Evolutionary conservation across 2,888 invertebrate genomes (phyloP).

Genomic region (Rotaria magnacalcarata): DNA sequence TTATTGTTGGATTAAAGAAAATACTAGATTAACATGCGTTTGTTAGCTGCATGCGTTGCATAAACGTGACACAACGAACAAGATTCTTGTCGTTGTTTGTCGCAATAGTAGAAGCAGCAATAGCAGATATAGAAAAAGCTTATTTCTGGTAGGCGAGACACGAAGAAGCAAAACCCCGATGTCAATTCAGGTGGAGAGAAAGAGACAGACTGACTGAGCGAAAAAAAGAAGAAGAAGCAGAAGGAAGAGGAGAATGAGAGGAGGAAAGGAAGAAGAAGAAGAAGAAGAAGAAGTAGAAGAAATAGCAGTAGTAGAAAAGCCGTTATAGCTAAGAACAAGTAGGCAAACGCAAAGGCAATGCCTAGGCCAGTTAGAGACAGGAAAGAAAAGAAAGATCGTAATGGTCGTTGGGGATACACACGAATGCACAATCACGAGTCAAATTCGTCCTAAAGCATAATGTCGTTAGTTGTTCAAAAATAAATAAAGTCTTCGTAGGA

Average conservation of each 20-base stretch:
- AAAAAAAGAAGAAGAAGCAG: constrained; percentile 27
- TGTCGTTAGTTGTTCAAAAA: neutral
- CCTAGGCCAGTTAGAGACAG: constrained; percentile 16
- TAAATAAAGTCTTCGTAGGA: neutral
- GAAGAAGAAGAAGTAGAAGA: neutral
- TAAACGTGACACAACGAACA: constrained; percentile 6
- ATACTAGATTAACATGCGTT: neutral
- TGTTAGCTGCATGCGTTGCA: neutral
- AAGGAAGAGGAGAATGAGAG: neutral
- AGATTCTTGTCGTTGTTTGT: constrained; percentile 26
- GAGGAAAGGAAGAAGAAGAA: neutral
- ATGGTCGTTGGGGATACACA: constrained; percentile 14
- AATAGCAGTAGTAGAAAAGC: neutral
- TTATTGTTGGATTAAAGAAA: neutral
- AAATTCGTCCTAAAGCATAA: neutral
- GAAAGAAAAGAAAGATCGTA: constrained; percentile 13
- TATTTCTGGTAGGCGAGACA: constrained; percentile 21
- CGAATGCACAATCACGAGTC: constrained; percentile 16
- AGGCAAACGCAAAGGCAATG: neutral
- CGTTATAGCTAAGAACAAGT: neutral
- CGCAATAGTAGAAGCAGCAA: constrained; percentile 18
- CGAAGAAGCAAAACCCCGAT: constrained; percentile 10
- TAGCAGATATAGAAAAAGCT: constrained; percentile 1
- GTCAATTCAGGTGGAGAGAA: constrained; percentile 20
- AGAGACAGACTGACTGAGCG: constrained; percentile 8